These are phyloP conservation scores for Artibeus lituratus DNA, from an alignment of 2,797 vertebrate genomes.

Conservation along the genomic window DNA sequence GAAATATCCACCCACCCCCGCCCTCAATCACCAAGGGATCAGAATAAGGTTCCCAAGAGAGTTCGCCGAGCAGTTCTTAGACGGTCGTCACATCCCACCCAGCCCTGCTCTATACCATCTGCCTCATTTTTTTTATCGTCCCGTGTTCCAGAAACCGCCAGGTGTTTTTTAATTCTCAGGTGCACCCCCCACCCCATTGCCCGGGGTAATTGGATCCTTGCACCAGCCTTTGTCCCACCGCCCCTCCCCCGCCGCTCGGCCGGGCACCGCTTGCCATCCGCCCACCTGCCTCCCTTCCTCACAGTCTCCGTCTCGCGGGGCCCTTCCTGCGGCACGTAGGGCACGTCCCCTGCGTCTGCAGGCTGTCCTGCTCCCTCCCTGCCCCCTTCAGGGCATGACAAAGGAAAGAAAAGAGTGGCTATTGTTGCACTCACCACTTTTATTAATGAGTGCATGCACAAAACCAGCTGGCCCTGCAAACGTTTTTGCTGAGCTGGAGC, in stretches of 20 bases:
- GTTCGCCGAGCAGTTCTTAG: background rate
- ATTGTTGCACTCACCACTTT: slow-evolving; percentile 54
- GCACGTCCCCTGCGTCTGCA: slow-evolving; percentile 65
- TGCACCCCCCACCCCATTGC: background rate
- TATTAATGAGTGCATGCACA: slow-evolving; percentile 68
- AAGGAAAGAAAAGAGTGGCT: slow-evolving; percentile 66
- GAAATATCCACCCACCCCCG: background rate
- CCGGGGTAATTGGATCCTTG: background rate
- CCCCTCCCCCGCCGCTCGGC: background rate
- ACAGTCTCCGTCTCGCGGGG: background rate
- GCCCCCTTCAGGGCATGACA: slow-evolving; percentile 68
- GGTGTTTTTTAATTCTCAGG: slow-evolving; percentile 54
- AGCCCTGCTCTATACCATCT: background rate
- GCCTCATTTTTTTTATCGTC: background rate
- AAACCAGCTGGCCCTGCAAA: slow-evolving; percentile 55
- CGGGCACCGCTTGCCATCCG: background rate
- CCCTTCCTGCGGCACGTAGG: slow-evolving; percentile 71
- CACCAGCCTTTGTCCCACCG: background rate
- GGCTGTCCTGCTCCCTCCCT: slow-evolving; percentile 52
- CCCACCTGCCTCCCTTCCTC: slow-evolving; percentile 67
- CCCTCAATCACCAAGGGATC: background rate
- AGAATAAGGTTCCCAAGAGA: background rate
- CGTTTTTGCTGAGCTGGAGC: slow-evolving; percentile 28
- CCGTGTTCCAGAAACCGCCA: slow-evolving; percentile 15
- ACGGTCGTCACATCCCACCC: background rate